These are phyloP conservation scores for Dendroctonus valens DNA, from an alignment of 1,140 invertebrate genomes.

Conservation along the genomic window DNA sequence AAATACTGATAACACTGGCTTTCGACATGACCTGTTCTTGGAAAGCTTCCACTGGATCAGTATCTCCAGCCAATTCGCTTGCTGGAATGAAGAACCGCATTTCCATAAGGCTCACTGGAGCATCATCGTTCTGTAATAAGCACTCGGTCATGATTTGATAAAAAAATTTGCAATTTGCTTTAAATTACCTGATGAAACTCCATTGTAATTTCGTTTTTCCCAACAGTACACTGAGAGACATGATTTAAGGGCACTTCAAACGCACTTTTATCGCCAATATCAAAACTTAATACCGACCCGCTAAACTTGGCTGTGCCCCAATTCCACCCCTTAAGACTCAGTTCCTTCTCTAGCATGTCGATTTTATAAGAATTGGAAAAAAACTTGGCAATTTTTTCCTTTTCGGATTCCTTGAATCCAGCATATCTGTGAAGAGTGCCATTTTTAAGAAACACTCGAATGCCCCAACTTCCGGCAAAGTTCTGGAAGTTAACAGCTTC, in stretches of 20 bases:
- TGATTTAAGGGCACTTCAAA: slow-evolving; percentile 97
- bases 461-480: slow-evolving; percentile 83
- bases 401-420: slow-evolving; percentile 89
- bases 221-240: slow-evolving; percentile 95
- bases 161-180: not conserved
- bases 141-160: not conserved
- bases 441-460: slow-evolving; percentile 89
- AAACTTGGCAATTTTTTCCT: slow-evolving; percentile 83
- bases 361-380: slow-evolving; percentile 82
- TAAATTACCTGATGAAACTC: slow-evolving; percentile 97
- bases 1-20: slow-evolving; percentile 96
- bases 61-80: slow-evolving; percentile 76
- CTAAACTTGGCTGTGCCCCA: slow-evolving; percentile 96
- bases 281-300: slow-evolving; percentile 89
- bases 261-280: slow-evolving; percentile 82
- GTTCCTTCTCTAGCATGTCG: slow-evolving; percentile 86
- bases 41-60: slow-evolving; percentile 93
- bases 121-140: slow-evolving; percentile 86
- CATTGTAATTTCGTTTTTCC: slow-evolving; percentile 97
- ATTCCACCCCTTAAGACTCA: slow-evolving; percentile 98
- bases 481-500: slow-evolving; percentile 91
- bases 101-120: slow-evolving; percentile 93
- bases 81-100: slow-evolving; percentile 97
- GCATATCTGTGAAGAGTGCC: slow-evolving; percentile 88
- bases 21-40: slow-evolving; percentile 94